Evolutionary conservation across 2,113 vertebrate species (phyloP).

Genomic region (Crotophaga sulcirostris): DNA sequence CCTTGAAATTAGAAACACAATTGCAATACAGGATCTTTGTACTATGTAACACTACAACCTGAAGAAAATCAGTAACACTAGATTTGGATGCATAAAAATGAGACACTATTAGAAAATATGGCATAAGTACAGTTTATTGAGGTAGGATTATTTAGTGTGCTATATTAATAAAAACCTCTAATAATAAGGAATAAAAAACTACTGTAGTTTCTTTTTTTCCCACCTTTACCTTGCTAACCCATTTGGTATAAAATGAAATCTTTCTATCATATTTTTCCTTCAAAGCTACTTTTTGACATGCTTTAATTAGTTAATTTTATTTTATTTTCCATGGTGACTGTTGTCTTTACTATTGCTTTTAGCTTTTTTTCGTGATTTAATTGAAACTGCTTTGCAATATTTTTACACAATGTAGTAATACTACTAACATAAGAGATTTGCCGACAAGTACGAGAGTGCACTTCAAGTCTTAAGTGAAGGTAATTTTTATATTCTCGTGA

Average conservation of each 20-base stretch:
- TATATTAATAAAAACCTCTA: not conserved
- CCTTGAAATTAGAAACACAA: not conserved
- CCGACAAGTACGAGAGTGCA: not conserved
- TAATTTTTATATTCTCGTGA: not conserved
- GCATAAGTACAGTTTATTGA: not conserved
- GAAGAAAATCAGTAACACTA: not conserved
- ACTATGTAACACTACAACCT: not conserved
- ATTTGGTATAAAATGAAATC: not conserved
- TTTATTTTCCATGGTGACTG: not conserved
- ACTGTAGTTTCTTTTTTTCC: not conserved
- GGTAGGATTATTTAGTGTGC: not conserved
- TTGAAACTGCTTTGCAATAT: not conserved
- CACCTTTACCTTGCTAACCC: fast-evolving
- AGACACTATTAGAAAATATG: not conserved
- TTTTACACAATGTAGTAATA: not conserved
- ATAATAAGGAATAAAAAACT: not conserved
- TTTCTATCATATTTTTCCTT: not conserved
- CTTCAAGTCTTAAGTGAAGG: not conserved
- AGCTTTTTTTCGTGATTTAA: not conserved
- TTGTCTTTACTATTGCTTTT: not conserved
- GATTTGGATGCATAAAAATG: not conserved
- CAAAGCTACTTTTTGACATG: not conserved
- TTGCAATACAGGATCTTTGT: not conserved
- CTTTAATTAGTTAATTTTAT: not conserved
- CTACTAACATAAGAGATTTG: not conserved